These are phyloP conservation scores for Melitaea cinxia DNA, from an alignment of 1,140 invertebrate genomes.

Conservation along the genomic window DNA sequence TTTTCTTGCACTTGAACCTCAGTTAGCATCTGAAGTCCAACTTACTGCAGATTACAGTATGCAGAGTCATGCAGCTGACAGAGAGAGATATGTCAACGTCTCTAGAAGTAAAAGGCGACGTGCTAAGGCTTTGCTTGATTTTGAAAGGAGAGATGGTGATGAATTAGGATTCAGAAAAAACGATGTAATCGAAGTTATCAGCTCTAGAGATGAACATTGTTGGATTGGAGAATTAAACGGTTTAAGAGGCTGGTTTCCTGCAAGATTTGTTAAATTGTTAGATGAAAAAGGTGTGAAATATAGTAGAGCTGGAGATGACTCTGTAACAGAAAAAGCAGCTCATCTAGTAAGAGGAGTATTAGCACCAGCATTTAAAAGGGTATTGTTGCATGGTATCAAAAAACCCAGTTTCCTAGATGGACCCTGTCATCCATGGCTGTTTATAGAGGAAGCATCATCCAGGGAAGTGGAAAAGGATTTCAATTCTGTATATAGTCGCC, in stretches of 20 bases:
- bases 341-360: conserved; percentile 97
- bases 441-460: conserved; percentile 98
- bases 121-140: conserved; percentile 98
- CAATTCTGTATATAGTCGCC: conserved; percentile 97
- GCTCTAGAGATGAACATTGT: conserved; percentile 99
- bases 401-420: conserved; percentile 93
- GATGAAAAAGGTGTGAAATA: conserved; percentile 99
- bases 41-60: conserved; percentile 96
- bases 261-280: conserved; percentile 97
- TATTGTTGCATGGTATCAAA: conserved; percentile 98
- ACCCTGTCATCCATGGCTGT: conserved; percentile 98
- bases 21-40: conserved; percentile 86
- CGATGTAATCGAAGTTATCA: conserved; percentile 98
- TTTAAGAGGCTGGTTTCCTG: conserved; percentile 98
- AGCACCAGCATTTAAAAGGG: conserved; percentile 96
- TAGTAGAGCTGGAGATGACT: conserved; percentile 97
- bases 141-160: conserved; percentile 99
- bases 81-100: conserved; percentile 96
- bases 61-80: conserved; percentile 96
- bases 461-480: conserved; percentile 99
- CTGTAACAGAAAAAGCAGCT: conserved; percentile 96
- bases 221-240: conserved; percentile 99
- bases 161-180: conserved; percentile 99
- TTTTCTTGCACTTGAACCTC: conserved; percentile 92
- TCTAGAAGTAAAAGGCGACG: conserved; percentile 92